A percentile compares a stretch with the other conserved stretches of the same genome.
phyloP scores from a whole-genome alignment of 2,888 invertebrate genomes.

The Eupithecia subumbrata region DNA sequence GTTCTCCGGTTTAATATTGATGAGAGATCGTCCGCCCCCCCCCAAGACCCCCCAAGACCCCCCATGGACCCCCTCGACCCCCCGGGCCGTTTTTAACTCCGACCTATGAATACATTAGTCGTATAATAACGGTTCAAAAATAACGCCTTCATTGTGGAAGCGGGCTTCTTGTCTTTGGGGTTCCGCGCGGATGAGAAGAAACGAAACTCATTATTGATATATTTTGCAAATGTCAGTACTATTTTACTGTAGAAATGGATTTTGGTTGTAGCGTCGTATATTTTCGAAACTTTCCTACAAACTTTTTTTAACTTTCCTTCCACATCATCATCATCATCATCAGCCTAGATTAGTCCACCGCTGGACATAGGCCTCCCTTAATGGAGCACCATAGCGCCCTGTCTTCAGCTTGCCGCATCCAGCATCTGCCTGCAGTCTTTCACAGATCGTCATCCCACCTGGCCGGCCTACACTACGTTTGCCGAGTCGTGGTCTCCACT shows the following conservation, averaged over 20 bases:
- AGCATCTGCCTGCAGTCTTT: no score
- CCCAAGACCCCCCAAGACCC: background rate
- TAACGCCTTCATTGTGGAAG: slow-evolving; percentile 46
- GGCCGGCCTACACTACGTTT: no score
- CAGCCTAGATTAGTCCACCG: no score
- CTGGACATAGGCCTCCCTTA: no score
- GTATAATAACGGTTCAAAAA: slow-evolving; percentile 51
- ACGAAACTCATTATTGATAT: background rate
- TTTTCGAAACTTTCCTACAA: background rate
- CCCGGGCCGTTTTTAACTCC: slow-evolving; percentile 47
- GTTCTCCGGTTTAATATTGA: slow-evolving; percentile 53
- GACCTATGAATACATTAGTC: slow-evolving; percentile 60
- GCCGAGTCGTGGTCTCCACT: no score
- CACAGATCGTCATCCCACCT: no score
- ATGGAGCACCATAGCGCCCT: no score
- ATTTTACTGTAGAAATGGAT: background rate
- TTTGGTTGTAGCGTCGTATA: background rate
- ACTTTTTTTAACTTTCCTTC: background rate
- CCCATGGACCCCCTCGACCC: background rate
- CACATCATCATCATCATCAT: no score
- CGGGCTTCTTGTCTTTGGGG: background rate
- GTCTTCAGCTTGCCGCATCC: no score
- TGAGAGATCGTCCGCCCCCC: slow-evolving; percentile 47
- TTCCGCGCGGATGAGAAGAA: background rate
- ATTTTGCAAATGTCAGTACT: background rate